A percentile compares a stretch with the other conserved stretches of the same genome.
phyloP scores from a whole-genome alignment of 30 jellyfish, hydroid and myxozoan genomes.

The Aurelia coerulea region DNA sequence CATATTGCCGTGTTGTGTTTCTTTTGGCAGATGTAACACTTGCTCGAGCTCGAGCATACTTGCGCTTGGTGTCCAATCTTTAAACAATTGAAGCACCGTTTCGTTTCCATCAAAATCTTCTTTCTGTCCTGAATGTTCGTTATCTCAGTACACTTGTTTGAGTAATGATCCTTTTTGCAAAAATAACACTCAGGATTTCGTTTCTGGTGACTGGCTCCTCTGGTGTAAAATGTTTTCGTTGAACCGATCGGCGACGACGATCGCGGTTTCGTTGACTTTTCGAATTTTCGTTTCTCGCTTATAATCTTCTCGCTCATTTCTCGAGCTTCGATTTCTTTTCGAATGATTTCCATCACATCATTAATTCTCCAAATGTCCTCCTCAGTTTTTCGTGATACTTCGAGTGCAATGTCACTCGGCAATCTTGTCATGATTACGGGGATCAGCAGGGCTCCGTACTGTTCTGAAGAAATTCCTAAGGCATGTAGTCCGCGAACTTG shows the following conservation, averaged over 20 bases:
- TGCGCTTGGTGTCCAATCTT: conserved; percentile 43
- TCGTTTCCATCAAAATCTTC: conserved; percentile 27
- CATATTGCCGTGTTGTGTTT: conserved; percentile 38
- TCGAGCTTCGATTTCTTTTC: conserved; percentile 30
- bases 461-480: conserved; percentile 45
- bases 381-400: conserved; percentile 34
- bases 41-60: not conserved
- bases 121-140: no score
- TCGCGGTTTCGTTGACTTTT: not conserved
- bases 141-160: conserved; percentile 36
- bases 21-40: conserved; percentile 15
- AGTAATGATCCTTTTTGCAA: conserved; percentile 41
- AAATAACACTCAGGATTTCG: conserved; percentile 4
- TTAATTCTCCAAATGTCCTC: conserved; percentile 48
- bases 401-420: conserved; percentile 45
- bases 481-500: no score
- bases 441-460: conserved; percentile 32
- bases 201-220: not conserved
- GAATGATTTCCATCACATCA: conserved; percentile 27
- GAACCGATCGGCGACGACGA: conserved; percentile 23
- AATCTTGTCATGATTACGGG: conserved; percentile 37
- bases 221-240: conserved; percentile 17
- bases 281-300: not conserved
- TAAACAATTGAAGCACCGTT: conserved; percentile 35
- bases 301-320: conserved; percentile 34